These are phyloP conservation scores for Agonopterix arenella DNA, from an alignment of 2,888 invertebrate genomes.

Conservation along the genomic window DNA sequence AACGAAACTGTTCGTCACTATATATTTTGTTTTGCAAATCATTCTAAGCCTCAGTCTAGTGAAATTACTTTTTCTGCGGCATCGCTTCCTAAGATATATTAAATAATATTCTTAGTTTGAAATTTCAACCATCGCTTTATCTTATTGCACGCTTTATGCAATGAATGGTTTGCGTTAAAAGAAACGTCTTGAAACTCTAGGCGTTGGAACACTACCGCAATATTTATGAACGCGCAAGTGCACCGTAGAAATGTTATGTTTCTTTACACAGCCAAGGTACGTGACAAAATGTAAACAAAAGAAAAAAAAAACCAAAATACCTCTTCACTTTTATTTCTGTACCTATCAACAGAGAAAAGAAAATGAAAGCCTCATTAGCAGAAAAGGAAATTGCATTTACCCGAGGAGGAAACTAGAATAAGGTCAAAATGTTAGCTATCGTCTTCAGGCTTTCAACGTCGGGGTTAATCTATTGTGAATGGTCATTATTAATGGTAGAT, in stretches of 20 bases:
- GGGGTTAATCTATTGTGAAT: constrained; percentile 27
- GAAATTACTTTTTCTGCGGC: not conserved
- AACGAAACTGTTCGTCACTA: constrained; percentile 1
- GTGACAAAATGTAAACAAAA: constrained; percentile 3
- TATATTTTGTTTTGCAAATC: constrained; percentile 23
- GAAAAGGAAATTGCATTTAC: constrained; percentile 71
- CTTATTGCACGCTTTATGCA: too few species aligned
- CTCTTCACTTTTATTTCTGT: constrained; percentile 16
- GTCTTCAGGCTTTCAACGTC: constrained; percentile 38
- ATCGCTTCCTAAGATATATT: too few species aligned
- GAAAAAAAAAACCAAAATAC: constrained; percentile 14
- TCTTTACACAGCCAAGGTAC: too few species aligned
- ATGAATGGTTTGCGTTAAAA: too few species aligned
- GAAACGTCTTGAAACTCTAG: not conserved
- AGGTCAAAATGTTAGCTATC: constrained; percentile 64
- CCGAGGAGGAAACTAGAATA: constrained; percentile 62
- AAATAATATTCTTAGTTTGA: too few species aligned
- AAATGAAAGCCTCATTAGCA: constrained; percentile 71
- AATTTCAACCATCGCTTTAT: too few species aligned
- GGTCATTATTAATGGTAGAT: constrained; percentile 21
- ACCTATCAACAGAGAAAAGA: constrained; percentile 36
- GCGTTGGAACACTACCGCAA: too few species aligned
- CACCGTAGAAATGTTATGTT: too few species aligned
- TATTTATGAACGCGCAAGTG: too few species aligned
- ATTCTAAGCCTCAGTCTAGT: constrained; percentile 12